Evolutionary conservation across 1,140 invertebrate genomes (phyloP).

Genomic region (Dendroctonus ponderosae): DNA sequence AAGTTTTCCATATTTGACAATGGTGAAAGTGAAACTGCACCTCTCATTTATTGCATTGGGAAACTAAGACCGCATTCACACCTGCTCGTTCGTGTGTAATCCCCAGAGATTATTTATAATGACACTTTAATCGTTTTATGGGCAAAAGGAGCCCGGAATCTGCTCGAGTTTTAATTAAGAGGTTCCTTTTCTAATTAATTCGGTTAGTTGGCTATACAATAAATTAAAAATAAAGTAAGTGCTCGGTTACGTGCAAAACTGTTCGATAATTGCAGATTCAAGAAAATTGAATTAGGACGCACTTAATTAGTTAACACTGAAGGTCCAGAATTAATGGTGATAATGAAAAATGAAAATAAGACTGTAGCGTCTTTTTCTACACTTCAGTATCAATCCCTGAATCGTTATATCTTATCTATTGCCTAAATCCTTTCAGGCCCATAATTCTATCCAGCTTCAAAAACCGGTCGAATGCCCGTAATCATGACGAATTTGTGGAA

Average conservation of each 20-base stretch:
- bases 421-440: too few species aligned
- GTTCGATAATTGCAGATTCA: too few species aligned
- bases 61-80: constrained; percentile 12
- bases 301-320: too few species aligned
- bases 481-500: constrained; percentile 18
- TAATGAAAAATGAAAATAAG: too few species aligned
- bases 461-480: constrained; percentile 7
- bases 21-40: constrained; percentile 4
- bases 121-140: constrained; percentile 18
- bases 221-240: constrained; percentile 4
- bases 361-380: too few species aligned
- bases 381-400: too few species aligned
- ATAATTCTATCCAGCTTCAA: too few species aligned
- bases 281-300: too few species aligned
- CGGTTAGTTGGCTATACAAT: background rate
- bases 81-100: constrained; percentile 11
- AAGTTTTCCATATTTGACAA: background rate
- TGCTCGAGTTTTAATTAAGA: constrained; percentile 7
- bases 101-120: constrained; percentile 16
- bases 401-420: too few species aligned
- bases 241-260: too few species aligned
- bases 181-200: constrained; percentile 11
- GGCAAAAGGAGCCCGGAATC: constrained; percentile 3
- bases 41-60: background rate
- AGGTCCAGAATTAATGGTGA: too few species aligned